These are phyloP conservation scores for Synanthedon andrenaeformis DNA, from an alignment of 2,888 invertebrate species.

Conservation along the genomic window DNA sequence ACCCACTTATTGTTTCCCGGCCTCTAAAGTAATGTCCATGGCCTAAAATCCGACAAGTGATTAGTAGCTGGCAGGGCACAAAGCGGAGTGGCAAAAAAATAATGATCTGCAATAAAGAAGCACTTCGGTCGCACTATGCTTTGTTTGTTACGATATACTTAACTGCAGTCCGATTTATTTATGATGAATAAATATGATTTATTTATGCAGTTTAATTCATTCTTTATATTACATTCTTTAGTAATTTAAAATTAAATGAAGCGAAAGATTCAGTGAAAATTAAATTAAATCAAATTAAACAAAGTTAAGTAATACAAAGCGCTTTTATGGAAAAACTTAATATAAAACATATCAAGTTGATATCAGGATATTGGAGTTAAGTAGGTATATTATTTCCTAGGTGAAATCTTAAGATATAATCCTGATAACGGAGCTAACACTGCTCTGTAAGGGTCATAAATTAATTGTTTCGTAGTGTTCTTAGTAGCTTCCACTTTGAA, in stretches of 20 bases:
- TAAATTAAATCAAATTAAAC: no score
- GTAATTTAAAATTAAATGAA: no score
- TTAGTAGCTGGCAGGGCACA: background rate
- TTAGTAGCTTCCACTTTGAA: conserved; percentile 21
- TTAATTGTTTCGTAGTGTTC: conserved; percentile 11
- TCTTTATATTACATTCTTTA: no score
- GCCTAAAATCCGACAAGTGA: background rate
- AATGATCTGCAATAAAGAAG: background rate
- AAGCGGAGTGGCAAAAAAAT: background rate
- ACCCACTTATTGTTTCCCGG: background rate
- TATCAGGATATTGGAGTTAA: no score
- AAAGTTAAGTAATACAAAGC: no score
- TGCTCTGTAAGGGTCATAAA: background rate
- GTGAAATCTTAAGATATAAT: background rate
- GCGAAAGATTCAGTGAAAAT: no score
- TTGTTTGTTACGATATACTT: no score
- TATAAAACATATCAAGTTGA: no score
- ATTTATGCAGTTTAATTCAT: no score
- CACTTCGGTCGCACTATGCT: background rate
- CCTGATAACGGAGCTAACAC: conserved; percentile 1
- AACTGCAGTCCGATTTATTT: no score
- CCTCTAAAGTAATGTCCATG: background rate
- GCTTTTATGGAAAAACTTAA: no score
- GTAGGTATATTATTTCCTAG: background rate
- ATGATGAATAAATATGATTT: no score